phyloP scores from a whole-genome alignment of 1,140 invertebrate genomes.

The Nasonia vitripennis region DNA sequence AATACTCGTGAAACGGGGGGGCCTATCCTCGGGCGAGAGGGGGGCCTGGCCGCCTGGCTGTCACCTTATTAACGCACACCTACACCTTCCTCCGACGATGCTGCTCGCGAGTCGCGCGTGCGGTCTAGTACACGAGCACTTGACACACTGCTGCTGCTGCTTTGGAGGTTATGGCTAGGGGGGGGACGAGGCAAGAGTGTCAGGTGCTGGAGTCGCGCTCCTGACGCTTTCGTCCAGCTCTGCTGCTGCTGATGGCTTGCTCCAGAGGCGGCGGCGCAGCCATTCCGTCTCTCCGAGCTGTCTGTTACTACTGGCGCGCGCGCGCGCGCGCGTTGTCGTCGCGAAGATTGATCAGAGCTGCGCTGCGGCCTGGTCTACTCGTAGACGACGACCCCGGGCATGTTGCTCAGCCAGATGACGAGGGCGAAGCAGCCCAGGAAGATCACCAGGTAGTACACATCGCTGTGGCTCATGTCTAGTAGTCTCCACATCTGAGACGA shows the following conservation, averaged over 20 bases:
- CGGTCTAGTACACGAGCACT: background rate
- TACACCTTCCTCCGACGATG: constrained; percentile 34
- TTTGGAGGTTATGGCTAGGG: constrained; percentile 40
- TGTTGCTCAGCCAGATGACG: too few relatives aligned
- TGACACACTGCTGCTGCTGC: constrained; percentile 25
- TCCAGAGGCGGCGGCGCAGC: background rate
- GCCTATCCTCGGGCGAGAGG: background rate
- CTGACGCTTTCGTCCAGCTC: too few relatives aligned
- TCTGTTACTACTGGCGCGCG: background rate
- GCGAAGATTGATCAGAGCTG: too few relatives aligned
- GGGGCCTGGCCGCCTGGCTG: constrained; percentile 10
- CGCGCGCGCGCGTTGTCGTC: too few relatives aligned
- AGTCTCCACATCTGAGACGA: too few relatives aligned
- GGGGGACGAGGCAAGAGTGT: background rate
- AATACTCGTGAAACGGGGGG: background rate
- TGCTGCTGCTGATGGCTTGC: too few relatives aligned
- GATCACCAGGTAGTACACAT: too few relatives aligned
- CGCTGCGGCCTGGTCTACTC: too few relatives aligned
- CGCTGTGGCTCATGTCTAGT: too few relatives aligned
- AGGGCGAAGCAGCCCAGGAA: too few relatives aligned
- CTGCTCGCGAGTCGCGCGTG: background rate
- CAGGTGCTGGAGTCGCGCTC: constrained; percentile 25
- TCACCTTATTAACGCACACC: constrained; percentile 48
- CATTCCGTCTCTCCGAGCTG: background rate
- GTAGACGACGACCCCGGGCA: too few relatives aligned